Percentiles rank a stretch among this genome's conserved stretches.
These are phyloP conservation scores for Chaetorhynchus papuensis DNA, from an alignment of 2,113 vertebrate species.

Conservation along the genomic window DNA sequence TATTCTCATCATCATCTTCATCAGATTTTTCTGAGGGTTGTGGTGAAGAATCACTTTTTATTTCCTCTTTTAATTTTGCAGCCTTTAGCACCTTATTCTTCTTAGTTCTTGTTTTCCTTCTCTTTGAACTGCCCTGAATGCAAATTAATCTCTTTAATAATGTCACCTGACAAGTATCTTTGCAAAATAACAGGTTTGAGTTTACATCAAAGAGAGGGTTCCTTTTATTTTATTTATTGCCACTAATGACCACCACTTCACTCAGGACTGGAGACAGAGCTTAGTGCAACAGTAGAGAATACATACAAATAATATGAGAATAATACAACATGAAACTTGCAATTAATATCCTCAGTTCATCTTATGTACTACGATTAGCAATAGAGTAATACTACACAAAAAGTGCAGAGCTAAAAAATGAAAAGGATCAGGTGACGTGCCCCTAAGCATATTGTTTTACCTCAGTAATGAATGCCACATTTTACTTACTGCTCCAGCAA, in stretches of 20 bases:
- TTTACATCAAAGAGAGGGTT: background rate
- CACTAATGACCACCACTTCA: background rate
- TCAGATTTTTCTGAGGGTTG: slow-evolving; percentile 90
- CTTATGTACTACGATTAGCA: background rate
- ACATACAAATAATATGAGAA: background rate
- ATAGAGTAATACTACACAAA: background rate
- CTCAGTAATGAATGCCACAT: background rate
- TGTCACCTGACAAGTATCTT: background rate
- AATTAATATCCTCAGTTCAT: background rate
- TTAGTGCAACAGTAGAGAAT: background rate
- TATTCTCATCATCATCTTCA: slow-evolving; percentile 81
- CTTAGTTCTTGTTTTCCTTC: slow-evolving; percentile 87
- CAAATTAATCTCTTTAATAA: background rate
- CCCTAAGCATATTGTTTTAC: background rate
- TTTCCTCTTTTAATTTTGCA: slow-evolving; percentile 83
- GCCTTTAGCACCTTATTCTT: slow-evolving; percentile 86
- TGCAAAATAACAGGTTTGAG: background rate
- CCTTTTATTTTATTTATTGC: background rate
- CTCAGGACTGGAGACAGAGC: background rate
- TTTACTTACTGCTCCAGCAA: slow-evolving; percentile 84
- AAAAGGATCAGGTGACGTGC: background rate
- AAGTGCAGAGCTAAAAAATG: background rate
- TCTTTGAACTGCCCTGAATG: slow-evolving; percentile 86
- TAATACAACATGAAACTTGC: background rate
- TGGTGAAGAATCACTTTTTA: slow-evolving; percentile 89